Evolutionary conservation across 2,113 vertebrate genomes (phyloP), one percentile per base, ranked within the genome.

Genomic region (Larimichthys crocea): DNA sequence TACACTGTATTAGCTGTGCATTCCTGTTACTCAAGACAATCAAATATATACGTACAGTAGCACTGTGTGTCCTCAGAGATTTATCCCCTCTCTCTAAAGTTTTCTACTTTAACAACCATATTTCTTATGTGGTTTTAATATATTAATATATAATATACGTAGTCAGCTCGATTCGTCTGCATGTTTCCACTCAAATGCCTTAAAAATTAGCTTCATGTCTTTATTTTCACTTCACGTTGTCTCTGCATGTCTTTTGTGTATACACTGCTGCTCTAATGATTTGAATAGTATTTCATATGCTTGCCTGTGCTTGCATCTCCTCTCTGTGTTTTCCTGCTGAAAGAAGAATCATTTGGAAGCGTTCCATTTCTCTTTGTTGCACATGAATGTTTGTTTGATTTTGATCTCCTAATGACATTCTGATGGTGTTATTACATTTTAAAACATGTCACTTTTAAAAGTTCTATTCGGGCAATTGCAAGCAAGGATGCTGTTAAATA

Each of bases 171-270:
- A 70, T 63, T 60, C 62, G 19, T 74, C 53, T 59, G 81, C 83
- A 87, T 63, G 79, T 89, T 86, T 83, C 84, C 71, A 82, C 72
- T 89, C n/a, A 63, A 26, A 91, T 68, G 87, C 92, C 89, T 92
- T 91, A 86, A 82, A 76, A 69, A 46, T 14, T 0, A 20, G 55
- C 42, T 64, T 65, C 24, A 5, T 52, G 11, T 70, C 24, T 81
- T 48, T 50, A 46, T 74, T 76, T 65, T 81, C 24, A 20, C 22
- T 19, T 53, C 6, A 56, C 48, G 40, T 74, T 24, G 44, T 72
- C 26, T 26, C 63, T 0, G 76, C 76, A 68, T 73, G 67, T 69
- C 46, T 57, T 76, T n/a, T 80, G 22, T 87, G 68, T 48, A 49
- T 67, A 22, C 40, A 53, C 77, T 77, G 70, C 42, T 83, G 85